phyloP scores from a whole-genome alignment of 1,140 invertebrate genomes.

The Tribolium castaneum region DNA sequence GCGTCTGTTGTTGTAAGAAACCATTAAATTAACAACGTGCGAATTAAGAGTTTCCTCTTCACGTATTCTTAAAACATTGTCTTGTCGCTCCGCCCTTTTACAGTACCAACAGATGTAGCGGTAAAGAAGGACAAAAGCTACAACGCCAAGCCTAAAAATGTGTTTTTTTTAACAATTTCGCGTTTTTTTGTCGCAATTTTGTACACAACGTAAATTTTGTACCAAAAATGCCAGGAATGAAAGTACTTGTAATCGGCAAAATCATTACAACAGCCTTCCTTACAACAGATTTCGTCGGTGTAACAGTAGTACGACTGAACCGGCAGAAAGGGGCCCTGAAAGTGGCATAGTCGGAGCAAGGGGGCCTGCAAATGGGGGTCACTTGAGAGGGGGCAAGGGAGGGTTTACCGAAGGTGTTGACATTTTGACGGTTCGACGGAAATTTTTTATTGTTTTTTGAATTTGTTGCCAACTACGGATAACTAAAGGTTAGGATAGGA shows the following conservation, averaged over 20 bases:
- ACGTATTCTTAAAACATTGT: background rate
- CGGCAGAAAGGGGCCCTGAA: background rate
- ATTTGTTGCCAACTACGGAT: too few relatives aligned
- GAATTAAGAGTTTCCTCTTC: background rate
- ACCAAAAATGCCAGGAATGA: conserved; percentile 17
- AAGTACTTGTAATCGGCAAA: conserved; percentile 13
- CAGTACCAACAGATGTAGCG: conserved; percentile 24
- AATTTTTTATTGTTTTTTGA: background rate
- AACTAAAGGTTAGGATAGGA: too few relatives aligned
- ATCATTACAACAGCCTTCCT: background rate
- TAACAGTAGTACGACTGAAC: background rate
- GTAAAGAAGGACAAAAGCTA: background rate
- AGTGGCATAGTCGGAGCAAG: conserved; percentile 6
- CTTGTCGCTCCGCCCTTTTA: background rate
- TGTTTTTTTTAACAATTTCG: background rate
- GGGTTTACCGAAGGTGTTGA: conserved; percentile 10
- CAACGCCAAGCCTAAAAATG: background rate
- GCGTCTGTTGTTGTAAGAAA: background rate
- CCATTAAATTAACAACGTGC: conserved; percentile 1
- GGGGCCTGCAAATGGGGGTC: background rate
- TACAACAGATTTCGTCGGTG: conserved; percentile 8
- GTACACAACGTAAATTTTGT: conserved; percentile 27
- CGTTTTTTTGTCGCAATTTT: background rate
- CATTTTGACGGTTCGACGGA: conserved; percentile 1
- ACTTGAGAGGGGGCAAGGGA: background rate